These are phyloP conservation scores for Lepidurus apus DNA, from an alignment of 1,140 invertebrate species.

Conservation along the genomic window DNA sequence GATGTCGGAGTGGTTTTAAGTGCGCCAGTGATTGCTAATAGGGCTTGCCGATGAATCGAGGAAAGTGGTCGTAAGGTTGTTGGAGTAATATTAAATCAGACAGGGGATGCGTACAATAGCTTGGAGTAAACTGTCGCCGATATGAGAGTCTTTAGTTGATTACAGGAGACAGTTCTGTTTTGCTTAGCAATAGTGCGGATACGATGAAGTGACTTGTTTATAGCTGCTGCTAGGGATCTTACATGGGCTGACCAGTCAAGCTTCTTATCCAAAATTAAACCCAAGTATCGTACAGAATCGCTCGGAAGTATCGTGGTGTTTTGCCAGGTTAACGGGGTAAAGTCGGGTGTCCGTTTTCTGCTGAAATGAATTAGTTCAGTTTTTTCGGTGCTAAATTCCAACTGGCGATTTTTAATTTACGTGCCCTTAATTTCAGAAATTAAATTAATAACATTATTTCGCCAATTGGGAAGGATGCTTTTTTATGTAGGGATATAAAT, in stretches of 20 bases:
- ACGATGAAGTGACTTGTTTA: background rate
- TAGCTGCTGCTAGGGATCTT: background rate
- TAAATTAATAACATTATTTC: no score
- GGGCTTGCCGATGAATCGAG: background rate
- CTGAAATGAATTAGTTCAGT: constrained; percentile 3
- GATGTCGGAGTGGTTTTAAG: background rate
- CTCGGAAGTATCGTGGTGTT: background rate
- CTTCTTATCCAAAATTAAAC: constrained; percentile 11
- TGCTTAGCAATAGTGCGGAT: background rate
- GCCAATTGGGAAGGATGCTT: no score
- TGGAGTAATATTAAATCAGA: background rate
- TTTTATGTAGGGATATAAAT: no score
- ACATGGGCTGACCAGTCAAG: background rate
- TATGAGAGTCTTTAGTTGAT: background rate
- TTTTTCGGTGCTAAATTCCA: background rate
- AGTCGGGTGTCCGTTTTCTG: background rate
- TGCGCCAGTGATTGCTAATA: constrained; percentile 2
- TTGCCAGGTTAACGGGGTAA: background rate
- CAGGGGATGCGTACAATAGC: background rate
- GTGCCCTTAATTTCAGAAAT: no score
- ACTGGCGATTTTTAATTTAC: no score
- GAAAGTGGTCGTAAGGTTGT: background rate
- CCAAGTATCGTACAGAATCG: background rate
- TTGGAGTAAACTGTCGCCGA: background rate
- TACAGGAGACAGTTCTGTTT: background rate